These are phyloP conservation scores for Heliconius aoede DNA, from an alignment of 2,888 invertebrate species.

Conservation along the genomic window DNA sequence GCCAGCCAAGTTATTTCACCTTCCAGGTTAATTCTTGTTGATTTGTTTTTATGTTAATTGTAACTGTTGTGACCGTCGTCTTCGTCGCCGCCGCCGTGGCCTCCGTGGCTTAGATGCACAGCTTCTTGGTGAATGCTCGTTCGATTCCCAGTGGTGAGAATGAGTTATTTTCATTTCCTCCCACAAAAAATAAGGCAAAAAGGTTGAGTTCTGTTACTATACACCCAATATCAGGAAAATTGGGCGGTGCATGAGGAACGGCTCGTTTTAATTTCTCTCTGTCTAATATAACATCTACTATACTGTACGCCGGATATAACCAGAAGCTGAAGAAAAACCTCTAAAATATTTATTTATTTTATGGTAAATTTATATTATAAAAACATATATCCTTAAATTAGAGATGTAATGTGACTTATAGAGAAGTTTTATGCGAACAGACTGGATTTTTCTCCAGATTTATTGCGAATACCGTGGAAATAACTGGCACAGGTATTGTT, in stretches of 20 bases:
- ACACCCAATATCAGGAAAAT: background rate
- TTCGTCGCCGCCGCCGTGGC: no score
- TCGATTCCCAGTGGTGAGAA: background rate
- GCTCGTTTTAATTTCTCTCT: background rate
- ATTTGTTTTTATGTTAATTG: no score
- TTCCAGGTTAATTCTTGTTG: constrained; percentile 59
- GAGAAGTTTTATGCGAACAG: background rate
- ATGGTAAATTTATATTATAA: background rate
- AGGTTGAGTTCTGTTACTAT: background rate
- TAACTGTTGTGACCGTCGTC: no score
- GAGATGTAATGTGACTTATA: background rate
- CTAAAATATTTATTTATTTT: background rate
- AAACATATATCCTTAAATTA: background rate
- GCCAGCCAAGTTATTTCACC: constrained; percentile 69
- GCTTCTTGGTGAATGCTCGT: no score
- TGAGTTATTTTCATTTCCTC: background rate
- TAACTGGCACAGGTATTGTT: constrained; percentile 74
- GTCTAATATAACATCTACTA: no score
- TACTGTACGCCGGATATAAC: background rate
- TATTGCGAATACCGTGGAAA: constrained; percentile 71
- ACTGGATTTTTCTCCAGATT: constrained; percentile 66
- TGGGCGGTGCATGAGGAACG: background rate
- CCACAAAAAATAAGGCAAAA: background rate
- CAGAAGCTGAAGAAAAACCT: background rate
- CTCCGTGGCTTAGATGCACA: no score